Percentiles rank a stretch among this genome's conserved stretches.
Conservation (phyloP, 2,888 invertebrate genomes). For the Crossocerus cetratus region DNA sequence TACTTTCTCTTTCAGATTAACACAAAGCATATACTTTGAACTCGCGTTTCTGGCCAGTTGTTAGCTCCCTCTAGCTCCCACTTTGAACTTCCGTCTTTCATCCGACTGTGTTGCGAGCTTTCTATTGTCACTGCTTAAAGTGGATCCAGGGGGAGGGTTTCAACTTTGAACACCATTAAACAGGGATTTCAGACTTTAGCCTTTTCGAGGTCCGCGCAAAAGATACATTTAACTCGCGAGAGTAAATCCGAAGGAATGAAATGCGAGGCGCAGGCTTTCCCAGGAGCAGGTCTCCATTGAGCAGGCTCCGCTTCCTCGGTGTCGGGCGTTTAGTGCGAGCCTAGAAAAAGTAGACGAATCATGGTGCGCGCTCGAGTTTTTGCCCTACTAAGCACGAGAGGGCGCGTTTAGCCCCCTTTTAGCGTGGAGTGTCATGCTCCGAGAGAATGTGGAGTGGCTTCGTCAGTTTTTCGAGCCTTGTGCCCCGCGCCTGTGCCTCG, state of each 20-base stretch:
- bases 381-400: constrained; percentile 55
- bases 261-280: constrained; percentile 29
- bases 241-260: constrained; percentile 6
- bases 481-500: neutral
- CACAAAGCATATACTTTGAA: no score
- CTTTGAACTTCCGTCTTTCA: no score
- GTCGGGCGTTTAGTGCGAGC: neutral
- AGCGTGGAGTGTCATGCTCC: constrained; percentile 55
- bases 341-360: constrained; percentile 14
- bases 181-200: no score
- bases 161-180: no score
- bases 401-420: constrained; percentile 66
- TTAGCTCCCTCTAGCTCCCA: no score
- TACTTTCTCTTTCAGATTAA: no score
- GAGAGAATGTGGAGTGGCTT: constrained; percentile 58
- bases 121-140: no score
- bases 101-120: no score
- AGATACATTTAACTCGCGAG: neutral
- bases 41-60: no score
- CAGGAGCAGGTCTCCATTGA: constrained; percentile 32
- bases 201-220: neutral
- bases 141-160: no score
- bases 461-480: constrained; percentile 33
- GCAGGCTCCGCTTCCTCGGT: constrained; percentile 30
- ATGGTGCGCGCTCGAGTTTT: constrained; percentile 39